Percentiles rank a stretch among this genome's conserved stretches.
These are phyloP conservation scores for Acrocyrtus sp. DNA, from an alignment of 2,888 invertebrate genomes.

Conservation along the genomic window DNA sequence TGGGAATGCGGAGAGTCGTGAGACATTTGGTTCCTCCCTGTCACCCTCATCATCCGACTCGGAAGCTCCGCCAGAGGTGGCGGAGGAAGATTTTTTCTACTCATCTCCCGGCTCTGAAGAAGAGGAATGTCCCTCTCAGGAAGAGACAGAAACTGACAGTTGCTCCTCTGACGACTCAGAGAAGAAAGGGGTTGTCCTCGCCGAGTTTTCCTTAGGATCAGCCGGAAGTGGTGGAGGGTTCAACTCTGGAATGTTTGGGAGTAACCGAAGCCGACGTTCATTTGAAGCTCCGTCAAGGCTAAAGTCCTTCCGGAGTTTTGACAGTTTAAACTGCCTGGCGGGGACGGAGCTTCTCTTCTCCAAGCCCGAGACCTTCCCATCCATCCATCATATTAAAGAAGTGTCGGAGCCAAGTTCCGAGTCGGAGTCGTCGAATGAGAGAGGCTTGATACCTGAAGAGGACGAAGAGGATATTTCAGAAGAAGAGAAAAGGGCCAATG, in stretches of 20 bases:
- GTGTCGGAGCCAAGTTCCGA: conserved; percentile 57
- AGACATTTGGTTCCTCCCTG: conserved; percentile 58
- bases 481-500: conserved; percentile 12
- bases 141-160: conserved; percentile 47
- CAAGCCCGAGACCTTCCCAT: conserved; percentile 62
- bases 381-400: conserved; percentile 62
- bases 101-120: conserved; percentile 58
- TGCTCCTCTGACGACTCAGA: conserved; percentile 57
- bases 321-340: conserved; percentile 67
- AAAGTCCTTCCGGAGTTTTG: conserved; percentile 69
- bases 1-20: conserved; percentile 54
- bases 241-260: conserved; percentile 37
- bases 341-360: conserved; percentile 63
- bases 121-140: conserved; percentile 51
- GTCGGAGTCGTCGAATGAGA: conserved; percentile 41
- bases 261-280: conserved; percentile 56
- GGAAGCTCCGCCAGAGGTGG: conserved; percentile 61
- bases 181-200: conserved; percentile 61
- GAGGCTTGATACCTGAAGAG: conserved; percentile 42
- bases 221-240: conserved; percentile 32
- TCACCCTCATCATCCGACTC: conserved; percentile 56
- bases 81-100: conserved; percentile 63
- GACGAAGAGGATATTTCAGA: conserved; percentile 40
- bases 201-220: conserved; percentile 62
- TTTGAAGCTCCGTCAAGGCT: conserved; percentile 64